Conservation (phyloP, 2,797 vertebrate genomes). For the Rhinatrema bivittatum region DNA sequence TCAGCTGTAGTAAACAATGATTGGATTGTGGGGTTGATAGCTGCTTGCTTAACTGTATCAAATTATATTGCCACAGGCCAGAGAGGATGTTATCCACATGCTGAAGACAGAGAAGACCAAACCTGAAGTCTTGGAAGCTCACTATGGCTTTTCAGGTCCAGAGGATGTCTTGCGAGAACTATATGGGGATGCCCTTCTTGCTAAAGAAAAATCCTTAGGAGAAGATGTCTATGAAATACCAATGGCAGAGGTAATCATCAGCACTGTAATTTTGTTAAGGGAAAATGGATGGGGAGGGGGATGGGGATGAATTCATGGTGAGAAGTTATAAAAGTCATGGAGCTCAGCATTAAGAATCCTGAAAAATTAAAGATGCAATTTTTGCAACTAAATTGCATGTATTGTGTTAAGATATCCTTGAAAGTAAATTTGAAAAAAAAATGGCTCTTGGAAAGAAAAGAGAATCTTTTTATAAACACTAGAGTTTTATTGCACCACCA, state of each 20-base stretch:
- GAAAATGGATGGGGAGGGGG: too few relatives aligned
- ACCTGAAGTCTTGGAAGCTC: conserved; percentile 82
- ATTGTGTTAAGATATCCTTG: too few relatives aligned
- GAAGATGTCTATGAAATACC: conserved; percentile 86
- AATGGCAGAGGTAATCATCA: conserved; percentile 85
- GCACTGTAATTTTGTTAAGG: too few relatives aligned
- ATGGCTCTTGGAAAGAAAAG: too few relatives aligned
- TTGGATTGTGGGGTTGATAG: conserved; percentile 9
- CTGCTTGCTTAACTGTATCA: conserved; percentile 22
- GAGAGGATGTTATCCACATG: conserved; percentile 89
- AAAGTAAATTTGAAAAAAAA: too few relatives aligned
- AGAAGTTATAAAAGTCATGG: too few relatives aligned
- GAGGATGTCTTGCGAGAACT: conserved; percentile 74
- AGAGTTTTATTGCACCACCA: too few relatives aligned
- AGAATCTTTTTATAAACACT: too few relatives aligned
- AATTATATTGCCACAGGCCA: conserved; percentile 65
- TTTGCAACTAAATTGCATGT: too few relatives aligned
- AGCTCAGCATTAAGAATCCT: too few relatives aligned
- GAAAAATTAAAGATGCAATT: too few relatives aligned
- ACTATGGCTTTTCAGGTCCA: conserved; percentile 77
- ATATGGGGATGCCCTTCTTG: conserved; percentile 74
- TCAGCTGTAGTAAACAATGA: conserved; percentile 8
- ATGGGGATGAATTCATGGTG: too few relatives aligned
- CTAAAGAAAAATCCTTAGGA: conserved; percentile 41
- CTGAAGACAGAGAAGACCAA: conserved; percentile 74